Base-by-base conservation (phyloP, 2,888 invertebrate genomes). In the Cybosia mesomella region DNA sequence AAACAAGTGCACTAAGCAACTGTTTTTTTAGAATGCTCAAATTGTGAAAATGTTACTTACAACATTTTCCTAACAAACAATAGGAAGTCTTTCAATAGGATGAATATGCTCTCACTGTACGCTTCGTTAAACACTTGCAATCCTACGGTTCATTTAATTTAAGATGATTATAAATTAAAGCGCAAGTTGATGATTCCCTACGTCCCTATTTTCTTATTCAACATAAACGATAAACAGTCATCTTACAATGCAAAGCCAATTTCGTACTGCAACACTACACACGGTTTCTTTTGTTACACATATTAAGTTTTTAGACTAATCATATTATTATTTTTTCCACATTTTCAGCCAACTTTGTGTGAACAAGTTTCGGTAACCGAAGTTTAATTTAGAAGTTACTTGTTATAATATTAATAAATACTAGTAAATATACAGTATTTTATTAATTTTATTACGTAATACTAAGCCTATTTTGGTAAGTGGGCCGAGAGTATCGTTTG, bases 341-440 rank as follows among this genome's bases (percentile, higher is more conserved):
- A 91, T 94, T 94, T 95, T 89, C 95, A 95, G 95, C 94, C 90
- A 93, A 93, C 94, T 93, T 91, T 93, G 92, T 93, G 94, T 95
- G 94, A 94, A 94, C 93, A 91, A 90, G 89, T 91, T 91, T 93
- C 88, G 93, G 92, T 93, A 93, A 92, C 83, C 86, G 91, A 89
- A 87, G 91, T 90, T 90, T 91, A 86, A 89, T 91, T 91, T 92
- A 90, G 90, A 88, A 91, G 92, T 91, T 87, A 91, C 85, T 90
- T 90, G 90, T 91, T 90, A 89, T 89, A 87, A 87, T 87, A 79
- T 89, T 90, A 88, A 81, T 76, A 68, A 82, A 87, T 85, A 70
- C 85, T 91, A 88, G 85, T 86, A 85, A 85, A 88, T 85, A n/a
- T 86, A 85, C 88, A 86, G 88, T 90, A 89, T 89, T 88, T 91